Evolutionary conservation across 2,888 invertebrate genomes (phyloP).

Genomic region (Macaria liturata): DNA sequence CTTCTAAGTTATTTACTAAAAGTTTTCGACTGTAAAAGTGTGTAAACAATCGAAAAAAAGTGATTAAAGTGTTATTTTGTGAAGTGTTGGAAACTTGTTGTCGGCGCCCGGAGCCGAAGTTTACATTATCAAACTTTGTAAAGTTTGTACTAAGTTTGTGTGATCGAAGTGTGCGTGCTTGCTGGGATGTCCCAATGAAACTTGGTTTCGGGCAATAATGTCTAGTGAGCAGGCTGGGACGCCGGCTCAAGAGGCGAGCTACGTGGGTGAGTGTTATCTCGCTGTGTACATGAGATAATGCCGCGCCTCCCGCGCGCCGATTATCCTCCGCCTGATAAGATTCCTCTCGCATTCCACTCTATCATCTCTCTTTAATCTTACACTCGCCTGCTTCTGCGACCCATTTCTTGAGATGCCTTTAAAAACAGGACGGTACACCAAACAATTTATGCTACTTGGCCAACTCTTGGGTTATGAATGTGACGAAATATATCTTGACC

Average conservation of each 20-base stretch:
- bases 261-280: slow-evolving; percentile 73
- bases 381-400: not conserved
- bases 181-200: slow-evolving; percentile 70
- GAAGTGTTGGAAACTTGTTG: slow-evolving; percentile 6
- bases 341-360: slow-evolving; percentile 16
- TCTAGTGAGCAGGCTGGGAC: slow-evolving; percentile 49
- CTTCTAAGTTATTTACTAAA: slow-evolving; percentile 14
- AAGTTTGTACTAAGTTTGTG: slow-evolving; percentile 56
- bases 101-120: slow-evolving; percentile 3
- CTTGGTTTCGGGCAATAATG: slow-evolving; percentile 57
- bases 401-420: too few relatives aligned
- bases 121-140: slow-evolving; percentile 44
- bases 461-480: too few relatives aligned
- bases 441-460: too few relatives aligned
- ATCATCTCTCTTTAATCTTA: not conserved
- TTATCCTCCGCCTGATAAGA: slow-evolving; percentile 38
- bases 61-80: slow-evolving; percentile 3
- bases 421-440: too few relatives aligned
- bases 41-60: slow-evolving; percentile 7
- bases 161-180: slow-evolving; percentile 58
- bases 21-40: not conserved
- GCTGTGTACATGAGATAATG: slow-evolving; percentile 54
- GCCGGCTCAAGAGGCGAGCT: slow-evolving; percentile 64
- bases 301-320: slow-evolving; percentile 40
- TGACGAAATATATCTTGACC: too few relatives aligned